A percentile compares a stretch with the other conserved stretches of the same genome.
Conservation (phyloP, 23 tunicate species). For the Diplosoma virens region DNA sequence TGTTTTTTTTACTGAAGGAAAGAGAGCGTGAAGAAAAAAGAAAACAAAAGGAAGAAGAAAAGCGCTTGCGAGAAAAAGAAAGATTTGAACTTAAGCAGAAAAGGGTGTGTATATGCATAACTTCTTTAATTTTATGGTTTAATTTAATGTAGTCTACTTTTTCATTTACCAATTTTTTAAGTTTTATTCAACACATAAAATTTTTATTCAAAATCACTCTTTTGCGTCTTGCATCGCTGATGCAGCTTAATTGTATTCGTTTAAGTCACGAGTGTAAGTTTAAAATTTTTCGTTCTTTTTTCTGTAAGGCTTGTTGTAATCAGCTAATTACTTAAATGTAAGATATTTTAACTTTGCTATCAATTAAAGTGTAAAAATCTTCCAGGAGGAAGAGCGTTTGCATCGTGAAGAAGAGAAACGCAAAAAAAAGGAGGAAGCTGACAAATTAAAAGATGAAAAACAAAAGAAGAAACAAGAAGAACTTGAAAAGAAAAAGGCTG, state of each 20-base stretch:
- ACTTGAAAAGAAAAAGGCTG: slow-evolving; percentile 34
- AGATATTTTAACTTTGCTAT: too few relatives aligned
- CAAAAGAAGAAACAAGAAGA: slow-evolving; percentile 64
- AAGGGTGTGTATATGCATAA: slow-evolving; percentile 15
- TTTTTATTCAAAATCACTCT: too few relatives aligned
- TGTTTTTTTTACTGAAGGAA: slow-evolving; percentile 28
- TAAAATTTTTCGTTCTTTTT: too few relatives aligned
- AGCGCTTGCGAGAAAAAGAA: slow-evolving; percentile 43
- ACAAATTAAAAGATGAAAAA: slow-evolving; percentile 60
- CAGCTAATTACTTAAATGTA: too few relatives aligned
- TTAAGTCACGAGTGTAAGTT: too few relatives aligned
- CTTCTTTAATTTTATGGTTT: neutral
- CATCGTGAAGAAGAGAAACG: slow-evolving; percentile 76
- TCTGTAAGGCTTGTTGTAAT: too few relatives aligned
- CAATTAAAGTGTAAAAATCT: too few relatives aligned
- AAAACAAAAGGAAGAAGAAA: slow-evolving; percentile 64
- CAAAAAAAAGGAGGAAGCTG: slow-evolving; percentile 66
- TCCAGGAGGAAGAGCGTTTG: slow-evolving; percentile 75
- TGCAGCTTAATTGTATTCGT: too few relatives aligned
- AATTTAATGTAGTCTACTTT: neutral
- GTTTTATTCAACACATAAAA: too few relatives aligned
- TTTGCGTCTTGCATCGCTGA: too few relatives aligned
- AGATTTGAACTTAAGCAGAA: slow-evolving; percentile 62
- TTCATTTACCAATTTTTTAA: too few relatives aligned
- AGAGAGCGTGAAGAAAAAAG: slow-evolving; percentile 61